Evolutionary conservation across 2,888 invertebrate species (phyloP).

Genomic region (Diaperis boleti): DNA sequence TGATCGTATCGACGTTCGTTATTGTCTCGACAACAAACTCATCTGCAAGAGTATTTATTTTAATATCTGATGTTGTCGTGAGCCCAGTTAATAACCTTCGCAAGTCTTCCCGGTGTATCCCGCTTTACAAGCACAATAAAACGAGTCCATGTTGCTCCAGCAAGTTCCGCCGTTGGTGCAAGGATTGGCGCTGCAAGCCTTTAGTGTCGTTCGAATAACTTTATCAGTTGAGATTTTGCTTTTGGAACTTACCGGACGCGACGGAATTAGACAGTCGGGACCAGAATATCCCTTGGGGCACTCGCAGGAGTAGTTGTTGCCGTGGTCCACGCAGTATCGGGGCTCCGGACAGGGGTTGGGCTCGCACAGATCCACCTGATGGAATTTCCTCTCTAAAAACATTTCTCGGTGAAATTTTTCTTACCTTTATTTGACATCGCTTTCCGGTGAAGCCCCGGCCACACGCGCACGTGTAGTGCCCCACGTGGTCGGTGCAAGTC

Average conservation of each 20-base stretch:
- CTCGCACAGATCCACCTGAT: slow-evolving; percentile 76
- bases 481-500: slow-evolving; percentile 80
- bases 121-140: slow-evolving; percentile 83
- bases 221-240: slow-evolving; percentile 71
- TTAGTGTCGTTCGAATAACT: slow-evolving; percentile 20
- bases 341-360: slow-evolving; percentile 78
- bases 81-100: slow-evolving; percentile 70
- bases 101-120: slow-evolving; percentile 85
- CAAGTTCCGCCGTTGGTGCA: slow-evolving; percentile 83
- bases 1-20: slow-evolving; percentile 50
- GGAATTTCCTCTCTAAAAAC: slow-evolving; percentile 42
- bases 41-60: slow-evolving; percentile 65
- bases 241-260: slow-evolving; percentile 74
- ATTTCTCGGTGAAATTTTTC: slow-evolving; percentile 14
- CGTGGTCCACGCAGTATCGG: slow-evolving; percentile 78
- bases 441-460: slow-evolving; percentile 78
- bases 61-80: slow-evolving; percentile 25
- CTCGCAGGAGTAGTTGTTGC: slow-evolving; percentile 81
- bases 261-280: slow-evolving; percentile 76
- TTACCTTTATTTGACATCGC: slow-evolving; percentile 79
- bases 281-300: slow-evolving; percentile 79
- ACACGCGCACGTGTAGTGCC: slow-evolving; percentile 76
- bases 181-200: slow-evolving; percentile 69
- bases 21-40: slow-evolving; percentile 79
- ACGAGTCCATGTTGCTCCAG: slow-evolving; percentile 81